A percentile compares a stretch with the other conserved stretches of the same genome.
phyloP scores from a whole-genome alignment of 2,888 invertebrate genomes.

The Phorcus lineatus region DNA sequence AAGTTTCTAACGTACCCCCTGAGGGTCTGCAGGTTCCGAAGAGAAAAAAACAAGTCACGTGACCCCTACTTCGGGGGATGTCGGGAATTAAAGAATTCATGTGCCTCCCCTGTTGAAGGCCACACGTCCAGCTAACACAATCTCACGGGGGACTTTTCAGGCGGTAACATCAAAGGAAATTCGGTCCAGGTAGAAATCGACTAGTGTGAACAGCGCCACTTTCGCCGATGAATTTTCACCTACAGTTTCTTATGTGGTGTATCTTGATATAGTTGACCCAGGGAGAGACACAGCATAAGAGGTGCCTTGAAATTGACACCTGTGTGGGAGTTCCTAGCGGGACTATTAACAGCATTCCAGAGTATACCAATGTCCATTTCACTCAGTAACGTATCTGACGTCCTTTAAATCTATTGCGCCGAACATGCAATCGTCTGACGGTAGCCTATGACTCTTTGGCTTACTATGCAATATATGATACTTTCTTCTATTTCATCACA shows the following conservation, averaged over 20 bases:
- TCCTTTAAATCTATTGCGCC: too few relatives aligned
- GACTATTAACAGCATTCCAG: too few relatives aligned
- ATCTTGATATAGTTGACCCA: too few relatives aligned
- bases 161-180: background rate
- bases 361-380: too few relatives aligned
- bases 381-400: too few relatives aligned
- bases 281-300: too few relatives aligned
- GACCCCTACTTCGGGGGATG: background rate
- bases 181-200: background rate
- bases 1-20: background rate
- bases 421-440: too few relatives aligned
- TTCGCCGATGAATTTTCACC: background rate
- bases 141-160: conserved; percentile 2
- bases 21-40: background rate
- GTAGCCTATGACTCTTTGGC: too few relatives aligned
- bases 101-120: background rate
- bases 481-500: too few relatives aligned
- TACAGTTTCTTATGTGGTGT: background rate
- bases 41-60: background rate
- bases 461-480: too few relatives aligned
- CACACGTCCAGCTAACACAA: background rate
- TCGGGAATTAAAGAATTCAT: background rate
- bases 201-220: background rate
- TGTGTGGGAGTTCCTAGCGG: too few relatives aligned
- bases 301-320: too few relatives aligned